Conservation (phyloP, 2,797 vertebrate species). For the Micropoecilia bifurca region DNA sequence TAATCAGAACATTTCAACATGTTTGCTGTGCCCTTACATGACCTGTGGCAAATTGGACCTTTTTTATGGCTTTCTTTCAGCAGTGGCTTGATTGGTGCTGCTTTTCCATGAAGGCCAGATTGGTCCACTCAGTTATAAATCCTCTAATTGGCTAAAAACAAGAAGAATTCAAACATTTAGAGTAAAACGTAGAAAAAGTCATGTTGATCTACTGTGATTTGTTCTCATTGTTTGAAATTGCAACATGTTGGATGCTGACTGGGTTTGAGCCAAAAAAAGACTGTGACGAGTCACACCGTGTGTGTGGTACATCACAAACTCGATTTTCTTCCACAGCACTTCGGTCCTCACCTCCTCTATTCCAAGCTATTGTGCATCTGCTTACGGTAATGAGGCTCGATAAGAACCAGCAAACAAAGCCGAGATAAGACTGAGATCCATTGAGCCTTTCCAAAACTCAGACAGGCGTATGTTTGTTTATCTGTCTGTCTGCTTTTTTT, state of each 20-base stretch:
- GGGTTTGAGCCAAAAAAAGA: conserved; percentile 18
- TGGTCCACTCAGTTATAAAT: not conserved
- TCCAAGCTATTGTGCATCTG: conserved; percentile 34
- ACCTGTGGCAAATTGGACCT: not conserved
- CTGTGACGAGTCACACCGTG: conserved; percentile 33
- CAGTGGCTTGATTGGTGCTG: not conserved
- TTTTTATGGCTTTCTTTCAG: not conserved
- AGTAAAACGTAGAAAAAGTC: not conserved
- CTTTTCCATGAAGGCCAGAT: not conserved
- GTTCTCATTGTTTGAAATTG: not conserved
- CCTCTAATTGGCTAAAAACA: conserved; percentile 1
- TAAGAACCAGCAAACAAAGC: conserved; percentile 48
- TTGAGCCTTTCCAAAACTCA: conserved; percentile 55
- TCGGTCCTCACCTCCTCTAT: conserved; percentile 25
- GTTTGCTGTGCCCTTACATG: not conserved
- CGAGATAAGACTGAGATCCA: conserved; percentile 63
- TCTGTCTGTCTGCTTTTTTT: conserved; percentile 59
- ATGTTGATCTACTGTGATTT: conserved; percentile 3
- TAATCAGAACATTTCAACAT: not conserved
- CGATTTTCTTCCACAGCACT: conserved; percentile 9
- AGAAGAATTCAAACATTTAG: not conserved
- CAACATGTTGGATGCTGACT: not conserved
- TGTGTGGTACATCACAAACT: conserved; percentile 11
- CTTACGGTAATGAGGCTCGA: conserved; percentile 34
- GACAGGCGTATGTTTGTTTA: conserved; percentile 68